A percentile compares a stretch with the other conserved stretches of the same genome.
Conservation (phyloP, 2,113 vertebrate genomes). For the Synchiropus splendidus region DNA sequence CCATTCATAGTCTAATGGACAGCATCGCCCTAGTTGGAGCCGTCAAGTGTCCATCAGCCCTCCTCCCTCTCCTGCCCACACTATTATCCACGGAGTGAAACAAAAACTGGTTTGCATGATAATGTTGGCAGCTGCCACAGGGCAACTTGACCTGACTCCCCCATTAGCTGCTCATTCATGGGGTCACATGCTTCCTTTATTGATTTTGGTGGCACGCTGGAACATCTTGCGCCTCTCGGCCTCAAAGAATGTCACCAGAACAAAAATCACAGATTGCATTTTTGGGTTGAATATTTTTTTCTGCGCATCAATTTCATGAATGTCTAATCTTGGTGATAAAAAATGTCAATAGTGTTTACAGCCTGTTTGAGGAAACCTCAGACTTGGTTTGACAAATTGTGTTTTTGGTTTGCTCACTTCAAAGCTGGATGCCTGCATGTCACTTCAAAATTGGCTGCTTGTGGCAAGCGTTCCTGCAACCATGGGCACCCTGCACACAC, state of each 20-base stretch:
- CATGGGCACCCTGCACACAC: too few relatives aligned
- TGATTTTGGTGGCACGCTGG: neutral
- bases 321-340: too few relatives aligned
- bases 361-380: too few relatives aligned
- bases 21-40: slow-evolving; percentile 10
- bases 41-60: neutral
- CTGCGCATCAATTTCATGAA: too few relatives aligned
- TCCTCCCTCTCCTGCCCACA: neutral
- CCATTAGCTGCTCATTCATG: slow-evolving; percentile 18
- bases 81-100: slow-evolving; percentile 1
- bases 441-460: too few relatives aligned
- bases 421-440: too few relatives aligned
- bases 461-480: too few relatives aligned
- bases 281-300: too few relatives aligned
- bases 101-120: slow-evolving; percentile 52
- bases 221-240: neutral
- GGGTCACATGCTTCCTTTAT: slow-evolving; percentile 30
- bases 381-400: neutral
- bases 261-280: too few relatives aligned
- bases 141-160: slow-evolving; percentile 13
- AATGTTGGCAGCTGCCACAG: slow-evolving; percentile 55
- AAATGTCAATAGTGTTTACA: too few relatives aligned
- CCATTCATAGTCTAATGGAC: slow-evolving; percentile 28
- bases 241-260: neutral
- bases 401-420: too few relatives aligned